These are phyloP conservation scores for Sacculina carcini DNA, from an alignment of 2,888 invertebrate genomes.

Conservation along the genomic window DNA sequence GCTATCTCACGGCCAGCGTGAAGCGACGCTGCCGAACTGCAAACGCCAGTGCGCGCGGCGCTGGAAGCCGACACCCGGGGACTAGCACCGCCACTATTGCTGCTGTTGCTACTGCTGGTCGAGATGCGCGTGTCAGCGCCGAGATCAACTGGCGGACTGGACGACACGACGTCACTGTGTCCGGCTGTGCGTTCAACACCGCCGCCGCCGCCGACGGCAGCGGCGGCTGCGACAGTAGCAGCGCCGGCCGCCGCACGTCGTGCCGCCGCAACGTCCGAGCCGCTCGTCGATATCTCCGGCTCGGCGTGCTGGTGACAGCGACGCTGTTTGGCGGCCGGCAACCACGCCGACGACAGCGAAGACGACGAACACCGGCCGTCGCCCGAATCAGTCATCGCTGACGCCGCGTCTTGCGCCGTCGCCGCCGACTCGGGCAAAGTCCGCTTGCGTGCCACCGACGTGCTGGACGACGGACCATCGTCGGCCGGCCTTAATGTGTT, in stretches of 20 bases:
- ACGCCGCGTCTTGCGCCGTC: background rate
- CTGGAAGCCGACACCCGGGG: no score
- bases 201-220: background rate
- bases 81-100: no score
- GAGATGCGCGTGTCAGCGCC: background rate
- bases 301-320: no score
- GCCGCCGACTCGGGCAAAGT: background rate
- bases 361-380: background rate
- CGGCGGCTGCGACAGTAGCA: no score
- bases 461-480: background rate
- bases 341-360: background rate
- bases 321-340: background rate
- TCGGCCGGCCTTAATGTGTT: background rate
- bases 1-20: no score
- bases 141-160: background rate
- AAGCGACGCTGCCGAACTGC: no score
- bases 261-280: no score
- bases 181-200: no score
- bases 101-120: no score
- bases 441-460: background rate
- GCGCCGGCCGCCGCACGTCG: no score
- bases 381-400: background rate
- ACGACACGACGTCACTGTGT: no score
- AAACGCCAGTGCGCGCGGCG: no score
- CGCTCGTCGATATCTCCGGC: background rate